Evolutionary conservation across 2,888 invertebrate species (phyloP).

Genomic region (Drosophila aldrichi): DNA sequence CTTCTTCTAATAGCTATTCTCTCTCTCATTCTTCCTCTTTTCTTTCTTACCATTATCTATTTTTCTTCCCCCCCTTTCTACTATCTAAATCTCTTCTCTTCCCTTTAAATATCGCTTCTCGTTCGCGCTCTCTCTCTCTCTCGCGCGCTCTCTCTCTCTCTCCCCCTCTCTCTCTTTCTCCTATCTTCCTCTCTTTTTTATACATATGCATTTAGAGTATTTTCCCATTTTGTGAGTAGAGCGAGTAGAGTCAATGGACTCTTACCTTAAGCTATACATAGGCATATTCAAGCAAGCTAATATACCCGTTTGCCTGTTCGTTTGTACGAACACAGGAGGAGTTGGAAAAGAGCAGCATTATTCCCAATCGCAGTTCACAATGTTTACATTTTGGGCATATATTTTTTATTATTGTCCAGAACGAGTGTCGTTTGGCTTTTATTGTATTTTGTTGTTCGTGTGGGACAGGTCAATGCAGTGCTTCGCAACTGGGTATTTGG

Average conservation of each 20-base stretch:
- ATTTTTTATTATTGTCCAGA: slow-evolving; percentile 29
- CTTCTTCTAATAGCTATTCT: too few species aligned
- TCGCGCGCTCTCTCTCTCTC: neutral
- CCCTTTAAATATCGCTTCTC: too few species aligned
- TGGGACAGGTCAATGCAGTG: slow-evolving; percentile 36
- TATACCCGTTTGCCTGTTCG: neutral
- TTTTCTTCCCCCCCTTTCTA: neutral
- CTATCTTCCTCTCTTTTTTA: too few species aligned
- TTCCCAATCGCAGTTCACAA: slow-evolving; percentile 23
- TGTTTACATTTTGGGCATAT: slow-evolving; percentile 37
- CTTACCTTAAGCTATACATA: neutral
- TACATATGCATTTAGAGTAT: too few species aligned
- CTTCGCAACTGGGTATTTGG: slow-evolving; percentile 32
- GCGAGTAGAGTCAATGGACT: too few species aligned
- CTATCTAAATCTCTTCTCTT: too few species aligned
- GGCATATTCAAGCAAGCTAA: neutral
- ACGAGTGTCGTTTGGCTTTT: slow-evolving; percentile 28
- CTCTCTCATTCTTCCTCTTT: too few species aligned
- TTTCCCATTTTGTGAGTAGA: too few species aligned
- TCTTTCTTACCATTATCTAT: too few species aligned
- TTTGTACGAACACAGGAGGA: neutral
- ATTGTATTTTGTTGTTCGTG: neutral
- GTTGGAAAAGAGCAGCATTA: slow-evolving; percentile 6
- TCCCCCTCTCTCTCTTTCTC: neutral
- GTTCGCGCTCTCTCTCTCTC: neutral